phyloP scores from a whole-genome alignment of 2,113 vertebrate genomes.

The Trachemys scripta region DNA sequence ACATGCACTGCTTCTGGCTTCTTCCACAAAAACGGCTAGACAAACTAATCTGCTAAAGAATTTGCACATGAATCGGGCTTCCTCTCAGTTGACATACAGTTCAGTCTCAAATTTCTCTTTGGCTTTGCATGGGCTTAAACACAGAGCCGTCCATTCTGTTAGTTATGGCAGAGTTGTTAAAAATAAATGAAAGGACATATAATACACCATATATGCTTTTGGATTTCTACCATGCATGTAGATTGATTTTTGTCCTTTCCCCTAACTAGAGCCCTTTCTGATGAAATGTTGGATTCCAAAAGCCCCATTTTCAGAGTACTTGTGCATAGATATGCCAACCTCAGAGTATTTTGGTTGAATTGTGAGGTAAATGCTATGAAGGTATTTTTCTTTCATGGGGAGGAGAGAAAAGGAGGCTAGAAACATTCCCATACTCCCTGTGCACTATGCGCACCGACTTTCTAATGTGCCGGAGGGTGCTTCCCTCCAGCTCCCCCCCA shows the following conservation, averaged over 20 bases:
- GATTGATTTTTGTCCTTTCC: neutral
- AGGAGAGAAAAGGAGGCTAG: neutral
- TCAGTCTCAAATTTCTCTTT: constrained; percentile 7
- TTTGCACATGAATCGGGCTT: neutral
- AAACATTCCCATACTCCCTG: neutral
- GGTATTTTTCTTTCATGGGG: neutral
- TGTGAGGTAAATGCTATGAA: constrained; percentile 18
- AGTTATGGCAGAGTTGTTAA: neutral
- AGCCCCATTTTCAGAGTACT: neutral
- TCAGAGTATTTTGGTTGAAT: neutral
- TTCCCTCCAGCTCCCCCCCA: no score
- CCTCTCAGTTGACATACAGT: neutral
- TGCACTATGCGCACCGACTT: no score
- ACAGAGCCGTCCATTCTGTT: neutral
- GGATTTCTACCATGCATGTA: neutral
- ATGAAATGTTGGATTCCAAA: neutral
- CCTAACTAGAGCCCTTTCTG: neutral
- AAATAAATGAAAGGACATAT: neutral
- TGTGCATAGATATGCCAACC: neutral
- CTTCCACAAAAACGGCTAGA: neutral
- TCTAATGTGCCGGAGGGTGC: no score
- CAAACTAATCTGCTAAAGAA: constrained; percentile 6
- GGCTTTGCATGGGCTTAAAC: neutral
- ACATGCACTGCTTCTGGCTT: neutral
- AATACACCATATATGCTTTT: fast-evolving